A percentile compares a stretch with the other conserved stretches of the same genome.
Evolutionary conservation across 2,888 invertebrate species (phyloP).

Genomic region (Zaprionus lineosus): DNA sequence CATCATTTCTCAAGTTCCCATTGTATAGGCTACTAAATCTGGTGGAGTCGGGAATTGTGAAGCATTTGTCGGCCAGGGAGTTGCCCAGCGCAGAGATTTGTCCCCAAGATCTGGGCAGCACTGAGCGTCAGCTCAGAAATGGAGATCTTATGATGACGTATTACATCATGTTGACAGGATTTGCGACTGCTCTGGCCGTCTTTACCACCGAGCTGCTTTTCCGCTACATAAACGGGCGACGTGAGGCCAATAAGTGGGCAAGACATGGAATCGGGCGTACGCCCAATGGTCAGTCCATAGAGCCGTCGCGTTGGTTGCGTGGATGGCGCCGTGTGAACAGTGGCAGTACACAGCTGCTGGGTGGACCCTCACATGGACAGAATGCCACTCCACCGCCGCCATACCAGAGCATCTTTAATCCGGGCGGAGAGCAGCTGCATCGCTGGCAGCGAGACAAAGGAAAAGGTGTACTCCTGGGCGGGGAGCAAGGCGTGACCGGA

Average conservation of each 20-base stretch:
- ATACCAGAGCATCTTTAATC: conserved; percentile 84
- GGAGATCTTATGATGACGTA: conserved; percentile 92
- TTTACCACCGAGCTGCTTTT: conserved; percentile 87
- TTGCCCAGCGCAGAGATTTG: conserved; percentile 91
- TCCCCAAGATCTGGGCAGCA: conserved; percentile 90
- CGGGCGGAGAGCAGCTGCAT: conserved; percentile 30
- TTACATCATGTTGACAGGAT: conserved; percentile 88
- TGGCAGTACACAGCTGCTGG: conserved; percentile 53
- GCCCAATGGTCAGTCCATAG: conserved; percentile 69
- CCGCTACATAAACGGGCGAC: conserved; percentile 76
- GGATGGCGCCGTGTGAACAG: conserved; percentile 39
- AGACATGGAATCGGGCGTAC: conserved; percentile 73
- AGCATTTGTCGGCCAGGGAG: conserved; percentile 85
- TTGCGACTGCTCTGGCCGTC: conserved; percentile 86
- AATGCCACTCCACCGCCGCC: conserved; percentile 86
- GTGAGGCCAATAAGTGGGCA: conserved; percentile 65
- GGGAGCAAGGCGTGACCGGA: conserved; percentile 60
- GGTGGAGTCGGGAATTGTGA: conserved; percentile 90
- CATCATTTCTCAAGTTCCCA: neutral
- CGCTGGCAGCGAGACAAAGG: conserved; percentile 56
- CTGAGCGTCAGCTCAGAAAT: conserved; percentile 89
- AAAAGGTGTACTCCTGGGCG: conserved; percentile 56
- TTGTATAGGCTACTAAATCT: conserved; percentile 86
- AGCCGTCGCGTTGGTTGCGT: conserved; percentile 69
- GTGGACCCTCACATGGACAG: conserved; percentile 43